Base-by-base conservation (phyloP, 2,113 vertebrate species). In the Trematocara nigrifrons region DNA sequence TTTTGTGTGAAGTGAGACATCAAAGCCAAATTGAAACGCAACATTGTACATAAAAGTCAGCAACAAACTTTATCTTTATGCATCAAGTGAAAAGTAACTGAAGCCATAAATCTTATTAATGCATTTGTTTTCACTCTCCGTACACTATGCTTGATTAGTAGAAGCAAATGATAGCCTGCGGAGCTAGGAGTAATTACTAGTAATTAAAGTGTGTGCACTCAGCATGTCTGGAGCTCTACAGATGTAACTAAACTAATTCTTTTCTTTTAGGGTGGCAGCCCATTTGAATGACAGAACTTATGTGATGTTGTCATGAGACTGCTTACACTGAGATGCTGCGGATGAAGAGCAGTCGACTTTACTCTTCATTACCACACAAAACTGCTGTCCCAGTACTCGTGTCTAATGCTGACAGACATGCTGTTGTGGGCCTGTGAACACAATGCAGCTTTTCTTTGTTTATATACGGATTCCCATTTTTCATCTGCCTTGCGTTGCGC, bases 211-310 rank as follows among this genome's bases (percentile, higher is more conserved):
- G 71, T 49, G 29, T 12, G 16, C 45, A 76, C 71, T 51, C 45
- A 51, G 71, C 26, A n/a, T 51, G 26, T 29, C 26, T 51, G 69
- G 45, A 49, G 9, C 71, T 47, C 22, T 31, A 74, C 15, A 49
- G 45, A 49, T 76, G 45, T 20, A 40, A 56, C 20, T 74, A 4
- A 80, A 79, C 16, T 1, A 16, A 15, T 40, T 77, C n/a, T 78
- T 88, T 33, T 87, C 64, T 84, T 89, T 74, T 88, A 95, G 95
- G 94, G 93, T 79, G 80, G 77, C 61, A 88, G 77, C 29, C 86
- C 80, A 4, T 94, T 95, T 53, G 54, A 93, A 59, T 94, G 80
- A 94, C 4, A 26, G 57, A 15, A 49, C 74, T 12, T 38, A 3
- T 1, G 11, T 13, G 15, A 71, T 7, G 22, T 18, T 80, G 57